Conservation (phyloP, 2,888 invertebrate genomes). For the Synanthedon andrenaeformis region DNA sequence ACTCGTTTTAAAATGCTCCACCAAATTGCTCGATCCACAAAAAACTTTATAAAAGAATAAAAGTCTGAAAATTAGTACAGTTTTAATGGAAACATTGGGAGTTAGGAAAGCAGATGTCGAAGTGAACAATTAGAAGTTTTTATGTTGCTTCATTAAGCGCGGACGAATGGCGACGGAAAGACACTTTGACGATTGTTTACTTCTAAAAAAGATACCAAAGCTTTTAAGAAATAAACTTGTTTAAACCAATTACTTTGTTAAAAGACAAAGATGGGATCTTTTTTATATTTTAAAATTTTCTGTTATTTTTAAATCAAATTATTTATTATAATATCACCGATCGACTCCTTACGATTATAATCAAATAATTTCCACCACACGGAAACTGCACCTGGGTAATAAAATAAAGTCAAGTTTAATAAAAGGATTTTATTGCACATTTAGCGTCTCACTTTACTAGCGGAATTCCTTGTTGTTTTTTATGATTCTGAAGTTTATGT, state of each 20-base stretch:
- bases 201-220: slow-evolving; percentile 7
- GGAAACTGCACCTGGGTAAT: neutral
- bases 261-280: neutral
- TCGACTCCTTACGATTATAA: neutral
- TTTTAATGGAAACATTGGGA: slow-evolving; percentile 37
- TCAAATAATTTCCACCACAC: neutral
- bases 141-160: slow-evolving; percentile 38
- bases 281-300: no score
- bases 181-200: neutral
- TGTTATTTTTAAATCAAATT: no score
- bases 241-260: neutral
- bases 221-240: slow-evolving; percentile 1
- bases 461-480: no score
- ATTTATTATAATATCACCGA: neutral
- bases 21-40: slow-evolving; percentile 1
- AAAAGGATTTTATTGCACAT: slow-evolving; percentile 2
- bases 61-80: slow-evolving; percentile 25
- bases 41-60: slow-evolving; percentile 10
- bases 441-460: slow-evolving; percentile 3
- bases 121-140: slow-evolving; percentile 41
- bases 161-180: slow-evolving; percentile 11
- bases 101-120: slow-evolving; percentile 24
- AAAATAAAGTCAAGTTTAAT: neutral
- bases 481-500: no score
- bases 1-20: no score